phyloP scores from a whole-genome alignment of 2,797 vertebrate species.

The Heteromormyrus szaboi region DNA sequence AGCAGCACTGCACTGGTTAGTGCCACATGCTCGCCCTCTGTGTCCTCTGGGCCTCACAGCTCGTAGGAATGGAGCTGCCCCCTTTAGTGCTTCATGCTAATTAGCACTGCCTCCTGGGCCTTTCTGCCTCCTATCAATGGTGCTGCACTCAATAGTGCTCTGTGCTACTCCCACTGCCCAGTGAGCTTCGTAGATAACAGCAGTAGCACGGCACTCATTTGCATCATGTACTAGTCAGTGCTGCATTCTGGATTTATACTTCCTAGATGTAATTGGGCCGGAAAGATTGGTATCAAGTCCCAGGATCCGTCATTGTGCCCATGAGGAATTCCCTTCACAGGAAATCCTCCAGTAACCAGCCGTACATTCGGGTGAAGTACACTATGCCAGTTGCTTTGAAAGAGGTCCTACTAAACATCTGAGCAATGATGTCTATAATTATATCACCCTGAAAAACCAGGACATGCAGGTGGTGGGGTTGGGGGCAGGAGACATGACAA shows the following conservation, averaged over 20 bases:
- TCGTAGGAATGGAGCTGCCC: neutral
- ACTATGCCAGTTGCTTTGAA: neutral
- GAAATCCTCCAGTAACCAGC: neutral
- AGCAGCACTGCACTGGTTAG: slow-evolving; percentile 93
- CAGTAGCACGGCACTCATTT: neutral
- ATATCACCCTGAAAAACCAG: neutral
- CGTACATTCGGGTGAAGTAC: neutral
- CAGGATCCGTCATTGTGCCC: neutral
- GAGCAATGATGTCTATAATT: neutral
- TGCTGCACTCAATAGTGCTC: neutral
- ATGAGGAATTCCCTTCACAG: neutral
- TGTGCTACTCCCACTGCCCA: neutral
- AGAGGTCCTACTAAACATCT: neutral
- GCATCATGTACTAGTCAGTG: neutral
- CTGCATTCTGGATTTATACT: neutral
- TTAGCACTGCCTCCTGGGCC: neutral
- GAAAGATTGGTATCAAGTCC: neutral
- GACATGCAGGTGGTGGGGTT: neutral
- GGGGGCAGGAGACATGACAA: neutral
- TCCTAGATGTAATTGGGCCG: neutral
- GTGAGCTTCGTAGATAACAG: neutral
- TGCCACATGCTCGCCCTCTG: neutral
- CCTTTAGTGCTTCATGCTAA: neutral
- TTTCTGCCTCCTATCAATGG: neutral
- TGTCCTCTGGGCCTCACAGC: neutral